Evolutionary conservation across 1,140 invertebrate species (phyloP), one percentile per base, ranked within the genome.

Genomic region (Drosophila seguyi): DNA sequence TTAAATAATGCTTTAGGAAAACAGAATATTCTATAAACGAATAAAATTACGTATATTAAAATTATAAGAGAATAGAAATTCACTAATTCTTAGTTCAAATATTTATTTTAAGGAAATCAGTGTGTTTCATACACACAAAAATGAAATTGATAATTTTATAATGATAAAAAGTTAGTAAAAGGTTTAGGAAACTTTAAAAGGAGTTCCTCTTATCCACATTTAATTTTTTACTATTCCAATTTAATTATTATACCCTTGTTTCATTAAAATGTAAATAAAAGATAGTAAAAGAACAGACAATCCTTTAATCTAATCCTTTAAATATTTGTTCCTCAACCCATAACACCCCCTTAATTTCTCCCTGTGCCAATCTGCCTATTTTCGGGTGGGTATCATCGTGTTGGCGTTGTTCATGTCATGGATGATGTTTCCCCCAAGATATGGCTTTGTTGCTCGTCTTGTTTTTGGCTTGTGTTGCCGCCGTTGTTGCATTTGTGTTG

Each of bases 401-500:
- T 68, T 75, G 60, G 55, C 62, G 31, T 52, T 44, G 66, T n/a
- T 58, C 18, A 41, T 39, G 48, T 48, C 47, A 36, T 36, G 27
- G 38, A 14, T 8, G 34, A 56, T 53, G 38, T 45, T 60, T 41
- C 45, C 50, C 48, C 50, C 20, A 53, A 53, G 52, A 38, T 53
- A 20, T 53, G 31, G 20, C 29, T 10, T n/a, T 73, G 59, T 66
- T 75, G 58, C 20, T 73, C 18, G 31, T 36, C 60, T 44, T 58
- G 47, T 55, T 34, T 41, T 47, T 58, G 62, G 34, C 47, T 22
- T 57, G 42, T 42, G 53, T 41, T 61, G 60, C 45, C 57, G 22
- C 57, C 36, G 63, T 58, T 44, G 63, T 68, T 67, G 68, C 58
- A 66, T 85, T 87, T 69, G 76, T 87, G 67, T n/a, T n/a, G 81